Evolutionary conservation across 2,888 invertebrate genomes (phyloP), one percentile per base, ranked within the genome.

Genomic region (Drosophila nigritarsus): DNA sequence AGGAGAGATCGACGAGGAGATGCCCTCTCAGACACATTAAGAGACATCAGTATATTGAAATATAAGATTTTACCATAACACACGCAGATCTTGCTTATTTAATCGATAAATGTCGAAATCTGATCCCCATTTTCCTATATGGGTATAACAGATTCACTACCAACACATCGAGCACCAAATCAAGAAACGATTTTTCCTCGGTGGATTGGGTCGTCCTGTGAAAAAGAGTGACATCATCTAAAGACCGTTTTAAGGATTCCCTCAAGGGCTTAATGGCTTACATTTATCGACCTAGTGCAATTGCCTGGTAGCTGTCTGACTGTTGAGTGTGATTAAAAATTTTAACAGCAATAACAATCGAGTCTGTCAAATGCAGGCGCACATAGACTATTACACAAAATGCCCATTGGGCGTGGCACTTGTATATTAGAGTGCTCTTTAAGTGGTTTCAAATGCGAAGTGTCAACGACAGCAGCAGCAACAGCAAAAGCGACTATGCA

Each of bases 251-350:
- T 15, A 45, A 24, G 45, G 45, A 24, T 24, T 2, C 24, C 15
- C 45, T 24, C 15, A 15, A 15, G 8, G 45, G 1, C 24, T 45
- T 15, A 24, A 24, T 24, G 15, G 15, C 4, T 24, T 27, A 45
- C 45, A 45, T 15, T 45, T 45, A 45, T 45, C 45, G 45, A 45
- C 2, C 8, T 15, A 7, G 15, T 50, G 63, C 63, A 48, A 54
- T 38, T 45, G 42, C 45, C 56, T 45, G 24, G 9, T 36, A 20
- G 34, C 42, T 30, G 51, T 11, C 45, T 32, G 20, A 24, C 20
- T 32, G 32, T 27, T 34, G 76, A 55, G 60, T 61, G 56, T 65
- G 71, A 75, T 75, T 75, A 75, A 75, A 76, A 75, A 40, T 58
- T 61, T 76, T 51, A 64, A 48, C 42, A 38, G 74, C 36, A 64